These are phyloP conservation scores for Macrobrachium nipponense DNA, from an alignment of 1,140 invertebrate species.

Conservation along the genomic window DNA sequence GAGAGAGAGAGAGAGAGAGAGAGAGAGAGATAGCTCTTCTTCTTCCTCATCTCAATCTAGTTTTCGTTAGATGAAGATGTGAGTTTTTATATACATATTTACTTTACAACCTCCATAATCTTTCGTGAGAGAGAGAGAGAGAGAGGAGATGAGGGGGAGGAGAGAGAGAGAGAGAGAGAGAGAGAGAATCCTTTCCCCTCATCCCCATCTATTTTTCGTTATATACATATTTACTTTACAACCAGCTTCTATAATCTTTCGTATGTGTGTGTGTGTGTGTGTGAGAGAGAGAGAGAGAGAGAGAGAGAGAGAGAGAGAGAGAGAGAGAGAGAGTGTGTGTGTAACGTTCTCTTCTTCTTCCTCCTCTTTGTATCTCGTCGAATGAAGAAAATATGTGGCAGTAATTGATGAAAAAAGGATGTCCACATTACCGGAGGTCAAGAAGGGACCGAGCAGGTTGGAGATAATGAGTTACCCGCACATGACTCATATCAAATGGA, in stretches of 20 bases:
- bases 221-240: neutral
- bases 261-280: neutral
- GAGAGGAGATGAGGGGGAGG: no score
- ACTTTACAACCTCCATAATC: no score
- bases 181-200: neutral
- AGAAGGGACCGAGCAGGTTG: no score
- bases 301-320: neutral
- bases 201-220: neutral
- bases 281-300: neutral
- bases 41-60: no score
- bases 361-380: neutral
- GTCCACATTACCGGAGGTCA: no score
- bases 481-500: no score
- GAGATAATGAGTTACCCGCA: no score
- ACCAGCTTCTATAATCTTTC: no score
- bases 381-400: constrained; percentile 1
- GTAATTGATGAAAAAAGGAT: neutral
- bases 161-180: constrained; percentile 1
- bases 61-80: no score
- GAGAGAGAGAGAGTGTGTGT: neutral
- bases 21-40: no score
- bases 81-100: no score
- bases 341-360: neutral
- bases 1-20: neutral
- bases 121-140: neutral